Conservation (phyloP, 2,797 vertebrate species). For the Coregonus ussuriensis region DNA sequence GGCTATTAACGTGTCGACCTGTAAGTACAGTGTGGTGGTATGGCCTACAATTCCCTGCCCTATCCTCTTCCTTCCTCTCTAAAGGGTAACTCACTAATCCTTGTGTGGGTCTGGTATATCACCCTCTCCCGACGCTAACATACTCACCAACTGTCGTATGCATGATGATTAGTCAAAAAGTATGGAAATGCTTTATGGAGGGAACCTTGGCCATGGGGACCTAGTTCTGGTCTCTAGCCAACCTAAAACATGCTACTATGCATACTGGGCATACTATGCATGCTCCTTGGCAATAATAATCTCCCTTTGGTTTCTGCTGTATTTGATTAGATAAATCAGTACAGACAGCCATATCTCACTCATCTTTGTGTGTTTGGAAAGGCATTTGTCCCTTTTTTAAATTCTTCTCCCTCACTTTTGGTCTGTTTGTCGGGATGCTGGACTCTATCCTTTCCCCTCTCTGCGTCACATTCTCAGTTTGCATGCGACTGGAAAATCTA, state of each 20-base stretch:
- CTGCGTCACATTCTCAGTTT: slow-evolving; percentile 32
- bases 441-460: slow-evolving; percentile 62
- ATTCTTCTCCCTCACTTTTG: slow-evolving; percentile 29
- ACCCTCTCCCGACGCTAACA: slow-evolving; percentile 26
- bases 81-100: slow-evolving; percentile 13
- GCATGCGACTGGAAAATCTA: slow-evolving; percentile 53
- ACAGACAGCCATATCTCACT: slow-evolving; percentile 30
- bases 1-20: slow-evolving; percentile 85
- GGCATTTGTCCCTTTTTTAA: slow-evolving; percentile 38
- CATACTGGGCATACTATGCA: slow-evolving; percentile 50
- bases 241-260: not conserved
- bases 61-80: slow-evolving; percentile 24
- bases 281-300: slow-evolving; percentile 61
- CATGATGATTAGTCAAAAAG: slow-evolving; percentile 53
- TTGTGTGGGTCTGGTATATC: slow-evolving; percentile 14
- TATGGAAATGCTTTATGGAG: slow-evolving; percentile 18
- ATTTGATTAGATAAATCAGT: slow-evolving; percentile 8
- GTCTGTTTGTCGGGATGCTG: slow-evolving; percentile 75
- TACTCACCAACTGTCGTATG: slow-evolving; percentile 45
- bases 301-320: not conserved
- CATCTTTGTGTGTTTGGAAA: slow-evolving; percentile 54
- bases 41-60: slow-evolving; percentile 2
- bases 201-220: not conserved
- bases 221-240: not conserved
- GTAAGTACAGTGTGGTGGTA: slow-evolving; percentile 80